Conservation (phyloP, 2,888 invertebrate genomes). For the Napeogenes sylphis region DNA sequence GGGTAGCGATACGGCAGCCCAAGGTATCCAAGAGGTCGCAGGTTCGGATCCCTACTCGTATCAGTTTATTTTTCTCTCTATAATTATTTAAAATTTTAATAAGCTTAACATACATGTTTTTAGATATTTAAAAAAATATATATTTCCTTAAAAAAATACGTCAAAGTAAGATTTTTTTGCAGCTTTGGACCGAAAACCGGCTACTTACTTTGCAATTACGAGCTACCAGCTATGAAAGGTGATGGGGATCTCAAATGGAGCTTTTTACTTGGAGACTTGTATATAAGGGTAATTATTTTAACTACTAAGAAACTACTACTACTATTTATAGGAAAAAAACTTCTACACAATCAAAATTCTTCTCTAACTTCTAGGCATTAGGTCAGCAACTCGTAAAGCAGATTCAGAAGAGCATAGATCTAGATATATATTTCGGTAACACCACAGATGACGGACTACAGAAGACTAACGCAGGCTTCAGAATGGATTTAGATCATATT, state of each 20-base stretch:
- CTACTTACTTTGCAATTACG: constrained; percentile 64
- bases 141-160: too few relatives aligned
- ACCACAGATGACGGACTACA: constrained; percentile 49
- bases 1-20: too few relatives aligned
- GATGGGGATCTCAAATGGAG: constrained; percentile 72
- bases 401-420: constrained; percentile 60
- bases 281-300: constrained; percentile 53
- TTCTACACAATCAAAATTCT: too few relatives aligned
- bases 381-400: constrained; percentile 61
- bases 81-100: too few relatives aligned
- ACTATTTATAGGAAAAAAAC: too few relatives aligned
- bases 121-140: too few relatives aligned
- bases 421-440: constrained; percentile 70
- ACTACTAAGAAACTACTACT: too few relatives aligned
- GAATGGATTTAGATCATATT: constrained; percentile 67
- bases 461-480: constrained; percentile 65
- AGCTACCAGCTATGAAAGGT: constrained; percentile 67
- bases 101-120: too few relatives aligned
- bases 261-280: constrained; percentile 63
- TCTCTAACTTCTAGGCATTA: constrained; percentile 48
- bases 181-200: constrained; percentile 71
- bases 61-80: too few relatives aligned
- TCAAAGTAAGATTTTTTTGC: constrained; percentile 16
- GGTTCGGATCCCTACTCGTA: too few relatives aligned
- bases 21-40: too few relatives aligned